Conservation (phyloP, 1,140 invertebrate genomes). For the Phymastichus coffea region DNA sequence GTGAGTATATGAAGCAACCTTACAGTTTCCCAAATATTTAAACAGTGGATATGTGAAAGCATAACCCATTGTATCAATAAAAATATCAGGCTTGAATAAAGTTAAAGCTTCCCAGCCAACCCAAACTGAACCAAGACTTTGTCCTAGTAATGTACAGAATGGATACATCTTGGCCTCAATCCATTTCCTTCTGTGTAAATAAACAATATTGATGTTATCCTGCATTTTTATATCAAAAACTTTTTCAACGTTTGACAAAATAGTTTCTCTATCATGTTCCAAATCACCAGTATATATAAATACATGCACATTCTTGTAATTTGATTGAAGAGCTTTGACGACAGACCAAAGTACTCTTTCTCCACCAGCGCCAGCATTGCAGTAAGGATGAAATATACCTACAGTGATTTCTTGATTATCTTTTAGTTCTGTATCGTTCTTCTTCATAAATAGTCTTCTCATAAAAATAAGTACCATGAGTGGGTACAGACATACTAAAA, state of each 20-base stretch:
- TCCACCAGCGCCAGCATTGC: conserved; percentile 96
- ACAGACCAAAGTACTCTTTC: conserved; percentile 97
- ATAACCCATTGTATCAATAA: conserved; percentile 26
- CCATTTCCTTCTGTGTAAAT: conserved; percentile 69
- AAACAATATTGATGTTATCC: conserved; percentile 73
- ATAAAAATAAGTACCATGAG: conserved; percentile 12
- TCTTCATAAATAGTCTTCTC: conserved; percentile 1
- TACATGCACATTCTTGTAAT: conserved; percentile 68
- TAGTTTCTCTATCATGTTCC: conserved; percentile 71
- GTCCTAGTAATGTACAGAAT: conserved; percentile 87
- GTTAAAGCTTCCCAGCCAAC: conserved; percentile 87
- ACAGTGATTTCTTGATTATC: conserved; percentile 59
- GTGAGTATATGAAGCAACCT: conserved; percentile 88
- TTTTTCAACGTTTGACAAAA: conserved; percentile 73
- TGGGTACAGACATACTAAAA: conserved; percentile 21
- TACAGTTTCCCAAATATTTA: conserved; percentile 72
- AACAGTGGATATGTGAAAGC: conserved; percentile 17
- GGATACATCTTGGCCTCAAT: conserved; percentile 87
- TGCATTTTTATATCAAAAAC: conserved; percentile 79
- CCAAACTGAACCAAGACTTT: conserved; percentile 87
- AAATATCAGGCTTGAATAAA: conserved; percentile 69
- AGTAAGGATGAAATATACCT: conserved; percentile 97
- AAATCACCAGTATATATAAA: conserved; percentile 88
- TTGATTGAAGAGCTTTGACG: conserved; percentile 76
- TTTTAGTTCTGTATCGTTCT: conserved; percentile 19